Evolutionary conservation across 2,888 invertebrate genomes (phyloP).

Genomic region (Rugalucina vietnamica): DNA sequence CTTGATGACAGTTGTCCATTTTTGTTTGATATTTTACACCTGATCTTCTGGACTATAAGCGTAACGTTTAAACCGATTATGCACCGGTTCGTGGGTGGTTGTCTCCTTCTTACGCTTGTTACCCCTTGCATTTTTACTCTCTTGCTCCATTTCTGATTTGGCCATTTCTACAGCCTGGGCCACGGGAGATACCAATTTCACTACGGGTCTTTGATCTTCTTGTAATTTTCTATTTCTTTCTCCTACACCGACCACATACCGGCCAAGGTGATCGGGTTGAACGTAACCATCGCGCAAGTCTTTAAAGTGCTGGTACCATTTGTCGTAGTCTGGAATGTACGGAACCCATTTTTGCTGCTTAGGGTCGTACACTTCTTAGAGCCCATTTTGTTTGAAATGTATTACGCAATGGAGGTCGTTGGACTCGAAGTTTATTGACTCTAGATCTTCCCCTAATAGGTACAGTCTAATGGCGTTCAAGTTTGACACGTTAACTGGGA

Average conservation of each 20-base stretch:
- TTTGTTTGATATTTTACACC: neutral
- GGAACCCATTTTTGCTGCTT: constrained; percentile 29
- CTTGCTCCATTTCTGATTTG: no score
- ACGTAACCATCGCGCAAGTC: constrained; percentile 19
- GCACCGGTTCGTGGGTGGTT: no score
- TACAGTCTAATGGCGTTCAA: constrained; percentile 8
- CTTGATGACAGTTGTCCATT: neutral
- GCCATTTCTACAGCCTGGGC: no score
- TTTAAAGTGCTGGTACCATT: constrained; percentile 32
- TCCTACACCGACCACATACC: constrained; percentile 7
- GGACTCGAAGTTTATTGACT: constrained; percentile 11
- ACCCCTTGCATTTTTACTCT: no score
- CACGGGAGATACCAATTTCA: no score
- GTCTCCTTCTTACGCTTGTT: no score
- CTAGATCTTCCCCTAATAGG: constrained; percentile 13
- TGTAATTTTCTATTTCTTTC: neutral
- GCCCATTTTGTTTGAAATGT: constrained; percentile 35
- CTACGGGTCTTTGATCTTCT: neutral
- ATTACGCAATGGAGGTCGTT: constrained; percentile 36
- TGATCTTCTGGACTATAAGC: neutral
- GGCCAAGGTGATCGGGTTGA: constrained; percentile 11
- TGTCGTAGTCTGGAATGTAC: constrained; percentile 20
- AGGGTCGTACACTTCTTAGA: constrained; percentile 36
- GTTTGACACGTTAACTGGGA: constrained; percentile 8
- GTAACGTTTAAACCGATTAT: no score